Evolutionary conservation across 2,797 vertebrate genomes (phyloP).

Genomic region (Pitangus sulphuratus): DNA sequence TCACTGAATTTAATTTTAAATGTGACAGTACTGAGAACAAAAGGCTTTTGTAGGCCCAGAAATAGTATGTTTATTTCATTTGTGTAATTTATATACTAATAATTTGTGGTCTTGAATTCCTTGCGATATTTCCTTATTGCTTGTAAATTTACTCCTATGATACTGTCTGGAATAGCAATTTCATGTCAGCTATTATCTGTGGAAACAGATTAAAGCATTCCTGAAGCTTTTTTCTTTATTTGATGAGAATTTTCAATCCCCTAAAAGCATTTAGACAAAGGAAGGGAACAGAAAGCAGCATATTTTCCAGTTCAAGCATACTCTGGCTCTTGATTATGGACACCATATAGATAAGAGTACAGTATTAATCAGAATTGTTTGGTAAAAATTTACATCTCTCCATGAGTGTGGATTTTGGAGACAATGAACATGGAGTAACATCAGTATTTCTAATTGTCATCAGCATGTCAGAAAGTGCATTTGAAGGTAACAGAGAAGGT

Average conservation of each 20-base stretch:
- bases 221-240: constrained; percentile 1
- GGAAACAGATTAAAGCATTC: constrained; percentile 12
- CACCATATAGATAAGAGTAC: not conserved
- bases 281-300: not conserved
- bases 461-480: not conserved
- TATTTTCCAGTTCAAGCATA: not conserved
- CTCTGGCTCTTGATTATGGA: not conserved
- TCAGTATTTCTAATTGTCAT: not conserved
- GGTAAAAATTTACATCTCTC: not conserved
- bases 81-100: constrained; percentile 21
- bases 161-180: not conserved
- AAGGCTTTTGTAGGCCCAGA: not conserved
- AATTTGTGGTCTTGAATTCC: not conserved
- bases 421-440: not conserved
- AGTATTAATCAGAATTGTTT: not conserved
- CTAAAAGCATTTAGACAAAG: not conserved
- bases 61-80: not conserved
- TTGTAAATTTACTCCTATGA: constrained; percentile 4
- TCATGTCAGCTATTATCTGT: not conserved
- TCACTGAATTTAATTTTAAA: not conserved
- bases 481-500: not conserved
- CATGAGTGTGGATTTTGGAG: not conserved
- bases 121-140: not conserved
- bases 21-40: not conserved
- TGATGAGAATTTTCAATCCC: not conserved